These are phyloP conservation scores for Holotrichia oblita DNA, from an alignment of 1,140 invertebrate species.

Conservation along the genomic window DNA sequence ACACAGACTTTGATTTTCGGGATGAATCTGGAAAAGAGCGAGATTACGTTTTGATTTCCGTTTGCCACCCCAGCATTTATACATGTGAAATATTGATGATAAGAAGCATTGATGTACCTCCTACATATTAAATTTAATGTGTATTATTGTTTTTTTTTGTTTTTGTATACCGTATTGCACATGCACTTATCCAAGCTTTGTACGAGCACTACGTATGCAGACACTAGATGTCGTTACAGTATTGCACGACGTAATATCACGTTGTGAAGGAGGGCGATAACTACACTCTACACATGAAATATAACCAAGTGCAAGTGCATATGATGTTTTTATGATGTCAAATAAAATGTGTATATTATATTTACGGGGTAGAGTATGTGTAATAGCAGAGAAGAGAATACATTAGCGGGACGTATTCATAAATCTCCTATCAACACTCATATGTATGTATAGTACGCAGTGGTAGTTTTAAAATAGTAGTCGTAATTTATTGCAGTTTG, in stretches of 20 bases:
- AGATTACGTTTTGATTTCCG: not conserved
- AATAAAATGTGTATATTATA: constrained; percentile 49
- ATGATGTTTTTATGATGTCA: constrained; percentile 52
- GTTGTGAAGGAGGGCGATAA: constrained; percentile 41
- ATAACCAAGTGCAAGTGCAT: constrained; percentile 48
- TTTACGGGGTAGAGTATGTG: constrained; percentile 30
- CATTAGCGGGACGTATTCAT: constrained; percentile 43
- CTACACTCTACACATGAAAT: constrained; percentile 46
- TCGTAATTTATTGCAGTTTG: constrained; percentile 28
- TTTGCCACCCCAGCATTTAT: not conserved
- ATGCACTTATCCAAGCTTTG: no score
- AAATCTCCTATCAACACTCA: constrained; percentile 36
- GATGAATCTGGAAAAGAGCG: not conserved
- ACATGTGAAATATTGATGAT: not conserved
- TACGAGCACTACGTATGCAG: not conserved
- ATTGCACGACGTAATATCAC: constrained; percentile 36
- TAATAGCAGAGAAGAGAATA: constrained; percentile 46
- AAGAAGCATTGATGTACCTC: not conserved
- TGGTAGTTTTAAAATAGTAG: constrained; percentile 21
- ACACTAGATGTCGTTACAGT: constrained; percentile 12
- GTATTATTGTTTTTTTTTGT: no score
- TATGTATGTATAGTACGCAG: not conserved
- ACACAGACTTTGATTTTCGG: not conserved
- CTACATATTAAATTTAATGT: no score
- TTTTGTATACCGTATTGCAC: no score